Conservation (phyloP, 2,888 invertebrate species). For the Synanthedon tipuliformis region DNA sequence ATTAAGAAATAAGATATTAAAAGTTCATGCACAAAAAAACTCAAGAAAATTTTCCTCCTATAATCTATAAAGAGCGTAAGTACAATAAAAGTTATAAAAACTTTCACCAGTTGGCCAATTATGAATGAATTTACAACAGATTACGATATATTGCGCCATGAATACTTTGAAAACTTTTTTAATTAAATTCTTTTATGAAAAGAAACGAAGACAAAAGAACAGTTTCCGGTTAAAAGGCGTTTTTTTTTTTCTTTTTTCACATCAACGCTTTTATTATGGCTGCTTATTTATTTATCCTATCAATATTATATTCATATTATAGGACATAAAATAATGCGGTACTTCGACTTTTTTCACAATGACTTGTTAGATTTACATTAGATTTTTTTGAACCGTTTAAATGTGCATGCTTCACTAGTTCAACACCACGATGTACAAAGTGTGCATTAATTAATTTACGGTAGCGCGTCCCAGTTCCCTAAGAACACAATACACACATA, state of each 20-base stretch:
- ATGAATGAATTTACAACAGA: conserved; percentile 59
- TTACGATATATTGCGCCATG: conserved; percentile 47
- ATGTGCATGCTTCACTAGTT: background rate
- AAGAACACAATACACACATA: background rate
- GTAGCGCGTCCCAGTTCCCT: background rate
- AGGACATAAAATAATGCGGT: too few relatives aligned
- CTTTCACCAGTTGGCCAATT: conserved; percentile 37
- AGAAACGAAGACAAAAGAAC: conserved; percentile 30
- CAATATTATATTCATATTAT: too few relatives aligned
- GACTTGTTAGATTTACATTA: too few relatives aligned
- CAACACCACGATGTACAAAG: background rate
- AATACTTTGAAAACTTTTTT: conserved; percentile 53
- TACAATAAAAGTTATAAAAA: conserved; percentile 12
- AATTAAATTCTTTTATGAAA: conserved; percentile 50
- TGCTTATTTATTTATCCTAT: too few relatives aligned
- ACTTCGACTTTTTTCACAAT: too few relatives aligned
- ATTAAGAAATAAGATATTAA: too few relatives aligned
- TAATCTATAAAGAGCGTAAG: background rate
- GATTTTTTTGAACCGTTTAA: too few relatives aligned
- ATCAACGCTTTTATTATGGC: too few relatives aligned
- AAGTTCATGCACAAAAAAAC: too few relatives aligned
- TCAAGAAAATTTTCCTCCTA: too few relatives aligned
- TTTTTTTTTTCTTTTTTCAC: background rate
- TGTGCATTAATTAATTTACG: background rate
- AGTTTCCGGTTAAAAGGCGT: conserved; percentile 22